phyloP scores from a whole-genome alignment of 2,888 invertebrate genomes.

The Amblyteles armatorius region DNA sequence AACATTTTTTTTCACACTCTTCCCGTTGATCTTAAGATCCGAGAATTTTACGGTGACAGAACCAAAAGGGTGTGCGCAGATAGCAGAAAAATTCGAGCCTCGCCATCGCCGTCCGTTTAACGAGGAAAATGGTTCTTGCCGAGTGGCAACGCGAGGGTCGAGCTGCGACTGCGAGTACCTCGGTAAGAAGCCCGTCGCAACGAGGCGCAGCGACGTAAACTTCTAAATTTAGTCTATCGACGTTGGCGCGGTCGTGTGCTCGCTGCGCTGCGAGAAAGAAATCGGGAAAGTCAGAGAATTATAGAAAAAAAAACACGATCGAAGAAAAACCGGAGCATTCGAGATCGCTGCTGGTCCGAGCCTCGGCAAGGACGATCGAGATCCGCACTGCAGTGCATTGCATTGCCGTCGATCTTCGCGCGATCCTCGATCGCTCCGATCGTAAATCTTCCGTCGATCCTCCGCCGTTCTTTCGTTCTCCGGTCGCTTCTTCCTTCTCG shows the following conservation, averaged over 20 bases:
- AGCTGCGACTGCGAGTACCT: constrained; percentile 7
- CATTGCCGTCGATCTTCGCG: not conserved
- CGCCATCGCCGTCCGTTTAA: constrained; percentile 2
- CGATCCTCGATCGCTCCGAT: constrained; percentile 6
- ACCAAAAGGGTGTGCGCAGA: no score
- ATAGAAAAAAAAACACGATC: not conserved
- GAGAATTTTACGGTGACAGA: not conserved
- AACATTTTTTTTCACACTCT: no score
- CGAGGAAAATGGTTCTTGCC: constrained; percentile 43
- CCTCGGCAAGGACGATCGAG: constrained; percentile 2
- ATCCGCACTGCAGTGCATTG: not conserved
- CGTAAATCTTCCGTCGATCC: constrained; percentile 33
- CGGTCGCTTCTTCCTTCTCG: constrained; percentile 57
- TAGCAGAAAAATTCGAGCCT: not conserved
- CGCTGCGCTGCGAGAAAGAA: constrained; percentile 9
- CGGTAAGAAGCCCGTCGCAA: constrained; percentile 47
- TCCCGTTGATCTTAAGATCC: not conserved
- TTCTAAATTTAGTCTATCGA: constrained; percentile 69
- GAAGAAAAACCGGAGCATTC: not conserved
- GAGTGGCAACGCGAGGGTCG: constrained; percentile 33
- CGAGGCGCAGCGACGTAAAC: constrained; percentile 69
- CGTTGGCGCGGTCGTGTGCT: constrained; percentile 29
- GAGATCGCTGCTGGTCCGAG: not conserved
- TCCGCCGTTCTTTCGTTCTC: not conserved
- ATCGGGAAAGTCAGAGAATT: not conserved